Base-by-base conservation (phyloP, 2,888 invertebrate genomes). In the Harpalus rufipes region DNA sequence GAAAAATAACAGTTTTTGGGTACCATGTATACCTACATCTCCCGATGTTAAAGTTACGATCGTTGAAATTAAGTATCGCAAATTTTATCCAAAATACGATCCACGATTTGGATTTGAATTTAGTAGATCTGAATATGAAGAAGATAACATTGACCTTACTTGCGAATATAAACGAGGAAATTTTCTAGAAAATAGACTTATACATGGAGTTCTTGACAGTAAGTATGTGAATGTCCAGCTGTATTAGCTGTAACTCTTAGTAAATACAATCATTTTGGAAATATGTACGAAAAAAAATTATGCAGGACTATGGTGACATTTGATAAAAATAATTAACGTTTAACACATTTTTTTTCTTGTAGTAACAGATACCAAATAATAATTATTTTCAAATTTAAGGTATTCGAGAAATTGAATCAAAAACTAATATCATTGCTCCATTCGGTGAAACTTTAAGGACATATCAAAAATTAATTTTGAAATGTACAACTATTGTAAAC, bases 21-120 rank as follows among this genome's bases (percentile, higher is more conserved):
- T 63, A 25, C 63, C 63, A 25, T 63, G 63, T 25, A 63, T 63
- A 25, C 63, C 63, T 18, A 63, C 21, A 12, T 63, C 63, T 25
- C 25, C 63, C 7, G 63, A 63, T 25, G 63, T 63, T 18, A 63
- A 25, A 1, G 21, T 63, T 14, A 16, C 18, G 7, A 25, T 25
- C 1, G 12, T 25, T 21, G 3, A 63, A 25, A 63, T 0, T 16
- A 7, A 18, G 8, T 18, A 63, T 25, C 1, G 8, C 25, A 59
- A 59, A 59, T 32, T 32, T 32, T 3, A 59, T 8, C 10, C 18
- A 59, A 18, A 63, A 7, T 63, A 63, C 7, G 63, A 63, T 63
- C 12, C 25, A 12, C 14, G 25, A 18, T 63, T 25, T 0, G 63
- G 63, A 18, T 63, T 63, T 25, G 25, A 63, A 63, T 8, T 63